These are phyloP conservation scores for Squalus acanthias DNA, from an alignment of 2,797 vertebrate genomes.

Conservation along the genomic window DNA sequence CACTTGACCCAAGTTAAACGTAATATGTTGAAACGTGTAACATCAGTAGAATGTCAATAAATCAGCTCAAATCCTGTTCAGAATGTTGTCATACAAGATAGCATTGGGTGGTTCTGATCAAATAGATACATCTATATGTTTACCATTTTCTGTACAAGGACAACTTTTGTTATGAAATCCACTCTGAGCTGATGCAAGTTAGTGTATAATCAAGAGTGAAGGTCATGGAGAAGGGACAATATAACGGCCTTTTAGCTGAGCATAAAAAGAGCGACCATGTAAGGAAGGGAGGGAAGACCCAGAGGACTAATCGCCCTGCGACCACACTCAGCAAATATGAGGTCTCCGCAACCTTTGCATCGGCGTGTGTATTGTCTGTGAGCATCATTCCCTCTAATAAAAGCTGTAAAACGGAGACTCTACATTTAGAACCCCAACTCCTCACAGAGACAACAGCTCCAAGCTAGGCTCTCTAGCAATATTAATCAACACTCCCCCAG, in stretches of 20 bases:
- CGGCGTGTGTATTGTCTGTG: neutral
- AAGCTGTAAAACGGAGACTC: neutral
- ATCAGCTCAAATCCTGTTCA: neutral
- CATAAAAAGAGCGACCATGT: neutral
- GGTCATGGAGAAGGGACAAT: neutral
- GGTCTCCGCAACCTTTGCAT: neutral
- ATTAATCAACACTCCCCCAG: neutral
- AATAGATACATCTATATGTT: neutral
- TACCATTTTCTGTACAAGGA: neutral
- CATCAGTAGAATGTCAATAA: neutral
- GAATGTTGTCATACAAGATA: neutral
- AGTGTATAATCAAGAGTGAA: neutral
- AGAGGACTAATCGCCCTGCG: neutral
- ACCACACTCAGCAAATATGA: neutral
- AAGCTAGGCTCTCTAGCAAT: neutral
- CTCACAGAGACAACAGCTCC: too few species aligned
- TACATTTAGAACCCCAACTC: neutral
- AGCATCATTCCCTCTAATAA: neutral
- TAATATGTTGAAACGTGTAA: neutral
- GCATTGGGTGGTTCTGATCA: neutral
- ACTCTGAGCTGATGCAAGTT: neutral
- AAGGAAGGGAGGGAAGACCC: neutral
- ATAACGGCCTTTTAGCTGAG: neutral
- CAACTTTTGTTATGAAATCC: neutral
- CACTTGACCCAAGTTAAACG: neutral